Conservation (phyloP, 2,888 invertebrate genomes). For the Itoplectis maculator region DNA sequence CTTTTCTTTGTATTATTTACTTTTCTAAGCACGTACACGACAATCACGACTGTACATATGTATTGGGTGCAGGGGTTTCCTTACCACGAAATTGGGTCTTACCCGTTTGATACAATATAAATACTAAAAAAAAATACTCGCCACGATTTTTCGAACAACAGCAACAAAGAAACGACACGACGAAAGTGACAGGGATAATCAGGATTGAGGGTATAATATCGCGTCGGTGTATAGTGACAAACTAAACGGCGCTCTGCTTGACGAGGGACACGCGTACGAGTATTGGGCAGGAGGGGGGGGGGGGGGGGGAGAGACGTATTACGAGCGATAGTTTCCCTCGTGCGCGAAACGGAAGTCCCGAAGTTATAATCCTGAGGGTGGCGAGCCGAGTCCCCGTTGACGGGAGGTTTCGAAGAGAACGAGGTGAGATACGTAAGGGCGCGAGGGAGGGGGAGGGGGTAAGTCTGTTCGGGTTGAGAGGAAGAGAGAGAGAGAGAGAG, state of each 20-base stretch:
- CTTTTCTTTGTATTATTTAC: too few relatives aligned
- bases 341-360: slow-evolving; percentile 35
- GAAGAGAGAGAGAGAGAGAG: slow-evolving; percentile 19
- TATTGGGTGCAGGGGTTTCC: too few relatives aligned
- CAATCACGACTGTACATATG: too few relatives aligned
- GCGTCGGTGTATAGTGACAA: slow-evolving; percentile 11
- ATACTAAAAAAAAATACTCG: too few relatives aligned
- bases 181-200: neutral
- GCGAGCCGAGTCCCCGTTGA: slow-evolving; percentile 44
- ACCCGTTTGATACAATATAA: too few relatives aligned
- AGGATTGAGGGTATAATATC: neutral
- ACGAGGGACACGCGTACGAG: slow-evolving; percentile 44
- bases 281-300: too few relatives aligned
- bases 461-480: slow-evolving; percentile 3
- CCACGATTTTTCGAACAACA: too few relatives aligned
- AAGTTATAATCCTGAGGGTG: slow-evolving; percentile 66
- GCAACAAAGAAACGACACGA: neutral
- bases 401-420: slow-evolving; percentile 35
- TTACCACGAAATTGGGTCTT: too few relatives aligned
- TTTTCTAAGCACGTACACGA: too few relatives aligned
- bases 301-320: too few relatives aligned
- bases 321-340: slow-evolving; percentile 49
- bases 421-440: slow-evolving; percentile 6
- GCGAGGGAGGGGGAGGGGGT: too few relatives aligned
- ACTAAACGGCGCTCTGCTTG: slow-evolving; percentile 7